phyloP scores from a whole-genome alignment of 2,888 invertebrate species.

The Chrysodeixis includens region DNA sequence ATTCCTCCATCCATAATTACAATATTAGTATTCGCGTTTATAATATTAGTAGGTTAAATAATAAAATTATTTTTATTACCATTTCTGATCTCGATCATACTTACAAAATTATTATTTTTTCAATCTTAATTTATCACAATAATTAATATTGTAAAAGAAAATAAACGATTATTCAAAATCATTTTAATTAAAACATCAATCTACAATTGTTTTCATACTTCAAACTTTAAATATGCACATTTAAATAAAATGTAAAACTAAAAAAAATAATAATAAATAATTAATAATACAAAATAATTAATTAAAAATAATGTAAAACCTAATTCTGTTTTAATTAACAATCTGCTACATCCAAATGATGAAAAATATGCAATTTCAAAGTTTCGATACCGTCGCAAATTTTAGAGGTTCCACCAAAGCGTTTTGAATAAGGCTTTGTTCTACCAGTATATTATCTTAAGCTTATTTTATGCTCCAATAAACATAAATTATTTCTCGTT shows the following conservation, averaged over 20 bases:
- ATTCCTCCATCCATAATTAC: too few relatives aligned
- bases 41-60: too few relatives aligned
- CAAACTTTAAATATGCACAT: not conserved
- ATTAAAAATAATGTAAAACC: not conserved
- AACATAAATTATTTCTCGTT: constrained; percentile 55
- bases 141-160: too few relatives aligned
- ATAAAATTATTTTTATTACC: too few relatives aligned
- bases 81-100: too few relatives aligned
- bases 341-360: not conserved
- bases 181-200: too few relatives aligned
- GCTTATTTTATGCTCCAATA: constrained; percentile 42
- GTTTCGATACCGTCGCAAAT: not conserved
- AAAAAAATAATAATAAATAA: too few relatives aligned
- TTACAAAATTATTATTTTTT: too few relatives aligned
- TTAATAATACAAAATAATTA: not conserved
- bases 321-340: not conserved
- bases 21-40: too few relatives aligned
- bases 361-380: not conserved
- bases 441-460: not conserved
- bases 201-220: too few relatives aligned
- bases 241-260: not conserved
- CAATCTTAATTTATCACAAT: too few relatives aligned
- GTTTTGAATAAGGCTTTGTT: not conserved
- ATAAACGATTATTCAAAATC: too few relatives aligned
- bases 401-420: not conserved